Conservation (phyloP, 2,113 vertebrate genomes). For the Tychaedon coryphoeus region DNA sequence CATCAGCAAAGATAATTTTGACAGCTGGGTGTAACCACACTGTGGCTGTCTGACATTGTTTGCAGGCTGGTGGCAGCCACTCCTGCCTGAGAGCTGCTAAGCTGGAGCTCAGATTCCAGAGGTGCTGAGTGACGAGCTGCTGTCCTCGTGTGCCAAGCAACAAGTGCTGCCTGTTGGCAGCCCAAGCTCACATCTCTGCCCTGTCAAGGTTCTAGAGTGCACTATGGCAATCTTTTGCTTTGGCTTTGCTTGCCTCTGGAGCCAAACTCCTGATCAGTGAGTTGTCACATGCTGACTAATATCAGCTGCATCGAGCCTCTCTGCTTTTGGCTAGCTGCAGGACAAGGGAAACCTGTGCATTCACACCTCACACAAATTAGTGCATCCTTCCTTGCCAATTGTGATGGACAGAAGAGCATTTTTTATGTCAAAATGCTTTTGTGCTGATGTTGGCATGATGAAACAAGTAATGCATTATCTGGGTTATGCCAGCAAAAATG, state of each 20-base stretch:
- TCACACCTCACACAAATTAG: background rate
- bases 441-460: background rate
- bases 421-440: background rate
- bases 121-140: background rate
- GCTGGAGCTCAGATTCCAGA: background rate
- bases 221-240: background rate
- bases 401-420: background rate
- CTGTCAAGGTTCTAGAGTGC: background rate
- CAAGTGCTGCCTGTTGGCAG: conserved; percentile 18
- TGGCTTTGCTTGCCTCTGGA: background rate
- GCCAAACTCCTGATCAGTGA: background rate
- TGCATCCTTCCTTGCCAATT: background rate
- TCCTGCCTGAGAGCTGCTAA: background rate
- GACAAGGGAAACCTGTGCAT: background rate
- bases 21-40: background rate
- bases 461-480: background rate
- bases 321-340: background rate
- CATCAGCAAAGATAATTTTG: background rate
- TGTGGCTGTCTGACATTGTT: background rate
- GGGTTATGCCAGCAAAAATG: background rate
- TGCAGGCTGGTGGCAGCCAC: background rate
- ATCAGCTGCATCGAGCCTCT: background rate
- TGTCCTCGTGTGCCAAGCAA: background rate
- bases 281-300: background rate
- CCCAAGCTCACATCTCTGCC: background rate